Evolutionary conservation across 2,888 invertebrate species (phyloP).

Genomic region (Cordilura impudica): DNA sequence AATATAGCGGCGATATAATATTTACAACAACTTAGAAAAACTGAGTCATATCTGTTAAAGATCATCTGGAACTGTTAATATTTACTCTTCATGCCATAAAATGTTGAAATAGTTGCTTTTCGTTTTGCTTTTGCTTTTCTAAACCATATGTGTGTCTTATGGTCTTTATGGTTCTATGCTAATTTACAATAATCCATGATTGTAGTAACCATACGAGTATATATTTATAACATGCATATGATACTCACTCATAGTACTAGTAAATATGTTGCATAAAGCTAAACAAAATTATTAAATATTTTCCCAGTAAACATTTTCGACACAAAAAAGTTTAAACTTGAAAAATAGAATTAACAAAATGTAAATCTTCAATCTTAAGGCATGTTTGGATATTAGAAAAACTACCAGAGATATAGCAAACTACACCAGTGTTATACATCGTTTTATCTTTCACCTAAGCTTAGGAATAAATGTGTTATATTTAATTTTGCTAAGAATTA

Average conservation of each 20-base stretch:
- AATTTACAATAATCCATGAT: conserved; percentile 59
- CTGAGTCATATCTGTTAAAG: conserved; percentile 55
- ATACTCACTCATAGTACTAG: too few relatives aligned
- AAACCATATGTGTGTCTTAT: conserved; percentile 49
- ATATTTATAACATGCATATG: neutral
- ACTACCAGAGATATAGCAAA: too few relatives aligned
- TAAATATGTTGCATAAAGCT: neutral
- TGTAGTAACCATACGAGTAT: too few relatives aligned
- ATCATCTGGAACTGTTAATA: conserved; percentile 46
- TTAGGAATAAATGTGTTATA: too few relatives aligned
- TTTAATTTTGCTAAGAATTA: too few relatives aligned
- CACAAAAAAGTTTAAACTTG: too few relatives aligned
- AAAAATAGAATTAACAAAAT: too few relatives aligned
- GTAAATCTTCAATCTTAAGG: too few relatives aligned
- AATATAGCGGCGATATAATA: neutral
- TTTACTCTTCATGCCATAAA: neutral
- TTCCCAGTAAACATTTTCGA: neutral
- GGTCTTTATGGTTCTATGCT: conserved; percentile 46
- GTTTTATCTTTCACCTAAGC: too few relatives aligned
- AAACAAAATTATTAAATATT: too few relatives aligned
- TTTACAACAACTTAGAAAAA: conserved; percentile 1
- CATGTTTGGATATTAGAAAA: too few relatives aligned
- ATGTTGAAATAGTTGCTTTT: conserved; percentile 19
- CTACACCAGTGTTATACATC: too few relatives aligned
- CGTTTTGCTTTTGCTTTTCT: neutral